These are phyloP conservation scores for Ephydatia muelleri DNA, from an alignment of 37 sponge, comb jelly and placozoan genomes.

Conservation along the genomic window DNA sequence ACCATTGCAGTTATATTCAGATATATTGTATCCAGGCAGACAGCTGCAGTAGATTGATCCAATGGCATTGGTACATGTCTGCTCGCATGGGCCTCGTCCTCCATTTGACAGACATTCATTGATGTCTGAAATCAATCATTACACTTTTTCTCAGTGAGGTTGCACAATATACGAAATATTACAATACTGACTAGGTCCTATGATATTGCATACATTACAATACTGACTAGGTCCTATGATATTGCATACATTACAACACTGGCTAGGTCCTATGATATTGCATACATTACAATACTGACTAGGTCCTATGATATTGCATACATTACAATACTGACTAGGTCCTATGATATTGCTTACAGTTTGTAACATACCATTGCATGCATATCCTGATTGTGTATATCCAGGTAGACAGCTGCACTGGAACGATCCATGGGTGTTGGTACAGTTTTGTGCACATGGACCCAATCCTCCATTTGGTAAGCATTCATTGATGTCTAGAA, in stretches of 20 bases:
- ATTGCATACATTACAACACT: background rate
- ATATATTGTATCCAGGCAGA: constrained; percentile 4
- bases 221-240: too few species aligned
- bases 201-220: too few species aligned
- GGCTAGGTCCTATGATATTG: too few species aligned
- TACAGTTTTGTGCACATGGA: constrained; percentile 19
- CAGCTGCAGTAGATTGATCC: constrained; percentile 13
- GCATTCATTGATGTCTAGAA: constrained; percentile 30
- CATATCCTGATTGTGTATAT: background rate
- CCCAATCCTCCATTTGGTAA: constrained; percentile 19
- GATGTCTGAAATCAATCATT: background rate
- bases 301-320: too few species aligned
- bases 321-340: too few species aligned
- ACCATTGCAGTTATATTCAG: background rate
- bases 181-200: too few species aligned
- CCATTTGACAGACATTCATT: constrained; percentile 11
- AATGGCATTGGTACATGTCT: constrained; percentile 4
- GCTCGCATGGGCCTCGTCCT: constrained; percentile 19
- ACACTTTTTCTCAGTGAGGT: too few species aligned
- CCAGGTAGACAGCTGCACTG: constrained; percentile 21
- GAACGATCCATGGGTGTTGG: constrained; percentile 11
- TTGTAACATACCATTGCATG: constrained; percentile 19
- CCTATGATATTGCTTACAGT: too few species aligned
- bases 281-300: too few species aligned
- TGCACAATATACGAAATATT: too few species aligned